These are phyloP conservation scores for Nyctibius grandis DNA, from an alignment of 2,797 vertebrate genomes.

Conservation along the genomic window DNA sequence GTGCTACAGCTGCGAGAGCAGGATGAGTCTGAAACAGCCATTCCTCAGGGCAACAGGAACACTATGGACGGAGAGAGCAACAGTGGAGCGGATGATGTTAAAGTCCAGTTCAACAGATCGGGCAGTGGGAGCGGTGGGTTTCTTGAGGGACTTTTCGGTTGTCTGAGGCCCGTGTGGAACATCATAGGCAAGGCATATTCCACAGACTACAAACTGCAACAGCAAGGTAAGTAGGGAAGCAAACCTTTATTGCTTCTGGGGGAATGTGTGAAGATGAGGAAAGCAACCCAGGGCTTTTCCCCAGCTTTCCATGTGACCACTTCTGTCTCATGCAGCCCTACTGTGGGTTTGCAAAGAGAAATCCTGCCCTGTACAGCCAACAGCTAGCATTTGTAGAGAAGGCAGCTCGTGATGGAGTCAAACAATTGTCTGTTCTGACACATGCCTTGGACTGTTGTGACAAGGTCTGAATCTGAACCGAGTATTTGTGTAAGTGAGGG, in stretches of 20 bases:
- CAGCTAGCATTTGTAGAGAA: accelerated
- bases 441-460: accelerated
- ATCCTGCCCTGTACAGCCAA: background rate
- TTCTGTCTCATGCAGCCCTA: background rate
- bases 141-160: constrained; percentile 95
- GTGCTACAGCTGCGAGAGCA: constrained; percentile 93
- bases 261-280: background rate
- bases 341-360: background rate
- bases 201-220: constrained; percentile 96
- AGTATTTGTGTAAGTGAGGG: background rate
- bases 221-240: constrained; percentile 84
- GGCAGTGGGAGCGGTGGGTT: constrained; percentile 90
- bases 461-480: background rate
- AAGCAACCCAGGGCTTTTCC: background rate
- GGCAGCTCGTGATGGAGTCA: background rate
- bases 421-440: background rate
- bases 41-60: constrained; percentile 76
- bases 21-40: constrained; percentile 78
- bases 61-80: constrained; percentile 73
- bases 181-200: constrained; percentile 99
- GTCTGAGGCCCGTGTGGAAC: constrained; percentile 95
- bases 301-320: accelerated
- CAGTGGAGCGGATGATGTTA: constrained; percentile 83
- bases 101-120: constrained; percentile 91
- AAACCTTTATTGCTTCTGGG: background rate